Percentiles rank a stretch among this genome's conserved stretches.
These are phyloP conservation scores for Cinclus mexicanus DNA, from an alignment of 2,113 vertebrate species.

Conservation along the genomic window DNA sequence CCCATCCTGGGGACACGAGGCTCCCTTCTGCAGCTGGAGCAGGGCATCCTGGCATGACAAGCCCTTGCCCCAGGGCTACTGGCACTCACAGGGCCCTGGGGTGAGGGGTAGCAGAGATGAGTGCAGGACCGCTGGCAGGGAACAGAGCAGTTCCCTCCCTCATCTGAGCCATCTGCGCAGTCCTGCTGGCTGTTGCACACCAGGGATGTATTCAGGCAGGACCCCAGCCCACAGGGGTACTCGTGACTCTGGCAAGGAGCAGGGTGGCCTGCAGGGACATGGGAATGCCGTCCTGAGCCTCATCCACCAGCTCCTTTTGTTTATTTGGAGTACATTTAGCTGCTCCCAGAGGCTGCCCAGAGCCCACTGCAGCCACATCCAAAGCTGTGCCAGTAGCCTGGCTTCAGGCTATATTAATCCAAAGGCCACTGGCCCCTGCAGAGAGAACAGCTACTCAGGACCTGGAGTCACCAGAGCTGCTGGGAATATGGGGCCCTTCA, in stretches of 20 bases:
- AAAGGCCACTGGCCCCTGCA: background rate
- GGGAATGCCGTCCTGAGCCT: background rate
- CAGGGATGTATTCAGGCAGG: constrained; percentile 77
- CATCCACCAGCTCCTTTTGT: background rate
- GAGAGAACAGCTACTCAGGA: background rate
- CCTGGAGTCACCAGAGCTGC: background rate
- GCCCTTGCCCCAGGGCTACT: background rate
- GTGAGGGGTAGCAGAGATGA: constrained; percentile 80
- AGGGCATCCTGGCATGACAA: background rate
- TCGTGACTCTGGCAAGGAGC: constrained; percentile 72
- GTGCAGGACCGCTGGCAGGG: constrained; percentile 70
- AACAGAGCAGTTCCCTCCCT: constrained; percentile 76
- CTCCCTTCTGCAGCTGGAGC: background rate
- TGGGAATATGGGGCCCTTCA: background rate
- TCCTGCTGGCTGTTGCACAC: constrained; percentile 80
- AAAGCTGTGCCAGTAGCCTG: background rate
- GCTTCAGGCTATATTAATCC: background rate
- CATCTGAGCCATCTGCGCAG: constrained; percentile 84
- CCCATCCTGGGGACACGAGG: rapidly evolving
- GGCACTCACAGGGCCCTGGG: constrained; percentile 82
- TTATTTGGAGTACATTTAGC: background rate
- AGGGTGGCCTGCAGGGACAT: constrained; percentile 66
- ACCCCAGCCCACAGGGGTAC: constrained; percentile 75
- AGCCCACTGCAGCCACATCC: background rate
- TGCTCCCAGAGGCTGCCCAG: background rate